phyloP scores from a whole-genome alignment of 1,140 invertebrate species.

The Parasteatoda tepidariorum region DNA sequence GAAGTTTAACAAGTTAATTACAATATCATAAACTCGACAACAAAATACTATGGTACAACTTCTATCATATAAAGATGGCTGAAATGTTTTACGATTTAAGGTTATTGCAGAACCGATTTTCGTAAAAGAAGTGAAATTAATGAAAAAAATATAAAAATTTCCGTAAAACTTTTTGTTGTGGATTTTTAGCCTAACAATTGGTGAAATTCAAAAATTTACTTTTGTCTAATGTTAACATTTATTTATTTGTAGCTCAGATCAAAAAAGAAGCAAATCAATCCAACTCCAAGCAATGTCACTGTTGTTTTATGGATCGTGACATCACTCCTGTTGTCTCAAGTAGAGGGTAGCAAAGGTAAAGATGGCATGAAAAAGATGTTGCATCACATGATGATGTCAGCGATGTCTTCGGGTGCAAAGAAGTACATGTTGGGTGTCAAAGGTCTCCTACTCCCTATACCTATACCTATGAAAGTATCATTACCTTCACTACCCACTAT shows the following conservation, averaged over 20 bases:
- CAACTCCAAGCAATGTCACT: background rate
- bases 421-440: constrained; percentile 36
- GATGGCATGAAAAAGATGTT: constrained; percentile 20
- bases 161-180: too few species aligned
- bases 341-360: background rate
- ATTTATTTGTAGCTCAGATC: background rate
- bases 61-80: too few species aligned
- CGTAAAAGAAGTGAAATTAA: too few species aligned
- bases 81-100: too few species aligned
- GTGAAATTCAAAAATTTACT: too few species aligned
- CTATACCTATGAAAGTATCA: constrained; percentile 53
- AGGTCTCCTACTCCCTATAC: constrained; percentile 42
- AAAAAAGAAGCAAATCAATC: background rate
- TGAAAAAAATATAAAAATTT: too few species aligned
- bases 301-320: background rate
- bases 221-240: too few species aligned
- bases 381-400: constrained; percentile 24
- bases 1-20: too few species aligned
- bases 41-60: too few species aligned
- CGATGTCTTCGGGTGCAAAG: constrained; percentile 14
- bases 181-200: too few species aligned
- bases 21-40: too few species aligned
- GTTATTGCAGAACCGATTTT: too few species aligned
- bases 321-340: background rate
- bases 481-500: constrained; percentile 32